phyloP scores from a whole-genome alignment of 2,888 invertebrate species.

The Maniola hyperantus region DNA sequence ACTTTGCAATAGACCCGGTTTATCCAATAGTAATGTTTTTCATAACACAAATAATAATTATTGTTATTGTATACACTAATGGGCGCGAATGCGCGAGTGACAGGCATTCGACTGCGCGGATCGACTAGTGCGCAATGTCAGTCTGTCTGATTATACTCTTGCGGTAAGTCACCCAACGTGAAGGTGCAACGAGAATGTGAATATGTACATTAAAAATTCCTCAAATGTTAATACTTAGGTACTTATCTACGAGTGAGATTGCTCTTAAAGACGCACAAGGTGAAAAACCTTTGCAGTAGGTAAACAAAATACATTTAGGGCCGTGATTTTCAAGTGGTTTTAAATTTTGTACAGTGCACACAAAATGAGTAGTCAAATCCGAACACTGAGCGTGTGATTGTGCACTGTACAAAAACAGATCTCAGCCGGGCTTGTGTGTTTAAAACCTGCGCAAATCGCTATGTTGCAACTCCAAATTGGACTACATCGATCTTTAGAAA shows the following conservation, averaged over 20 bases:
- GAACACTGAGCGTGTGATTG: too few species aligned
- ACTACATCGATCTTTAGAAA: too few species aligned
- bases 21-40: constrained; percentile 20
- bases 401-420: too few species aligned
- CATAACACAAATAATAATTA: constrained; percentile 25
- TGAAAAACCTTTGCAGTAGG: not conserved
- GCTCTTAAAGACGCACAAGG: not conserved
- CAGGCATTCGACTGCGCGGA: constrained; percentile 35
- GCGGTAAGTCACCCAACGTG: constrained; percentile 29
- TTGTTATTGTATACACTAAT: constrained; percentile 14
- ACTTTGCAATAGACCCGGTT: constrained; percentile 16
- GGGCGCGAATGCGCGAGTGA: constrained; percentile 19
- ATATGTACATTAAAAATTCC: constrained; percentile 8
- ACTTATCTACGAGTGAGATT: too few species aligned
- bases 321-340: not conserved
- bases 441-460: too few species aligned
- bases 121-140: constrained; percentile 37
- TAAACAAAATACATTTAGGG: not conserved
- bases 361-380: too few species aligned
- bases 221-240: not conserved
- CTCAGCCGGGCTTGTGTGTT: too few species aligned
- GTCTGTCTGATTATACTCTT: constrained; percentile 24
- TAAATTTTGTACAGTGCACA: not conserved
- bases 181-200: constrained; percentile 21
- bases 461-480: too few species aligned